Percentiles rank a stretch among this genome's conserved stretches.
phyloP scores from a whole-genome alignment of 2,888 invertebrate genomes.

The Leptarthrus brevirostris region DNA sequence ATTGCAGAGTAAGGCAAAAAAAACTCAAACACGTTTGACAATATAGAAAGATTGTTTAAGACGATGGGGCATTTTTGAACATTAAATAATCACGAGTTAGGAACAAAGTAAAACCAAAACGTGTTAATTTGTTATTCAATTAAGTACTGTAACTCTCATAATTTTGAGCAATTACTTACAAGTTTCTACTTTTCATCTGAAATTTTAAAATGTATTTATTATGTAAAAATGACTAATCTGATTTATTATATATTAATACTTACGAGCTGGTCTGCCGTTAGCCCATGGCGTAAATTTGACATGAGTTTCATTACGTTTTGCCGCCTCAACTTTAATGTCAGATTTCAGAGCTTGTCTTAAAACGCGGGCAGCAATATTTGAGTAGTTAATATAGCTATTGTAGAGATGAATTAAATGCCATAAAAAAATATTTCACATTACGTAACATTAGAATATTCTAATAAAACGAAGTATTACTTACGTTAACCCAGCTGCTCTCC shows the following conservation, averaged over 20 bases:
- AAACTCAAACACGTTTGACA: too few relatives aligned
- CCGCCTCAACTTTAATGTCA: constrained; percentile 78
- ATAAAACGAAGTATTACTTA: constrained; percentile 67
- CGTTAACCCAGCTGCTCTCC: constrained; percentile 88
- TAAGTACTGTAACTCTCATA: constrained; percentile 11
- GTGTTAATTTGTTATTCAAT: neutral
- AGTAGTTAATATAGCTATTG: constrained; percentile 97
- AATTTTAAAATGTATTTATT: constrained; percentile 24
- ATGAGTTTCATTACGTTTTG: constrained; percentile 79
- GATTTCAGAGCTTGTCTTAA: constrained; percentile 84
- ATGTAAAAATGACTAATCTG: neutral
- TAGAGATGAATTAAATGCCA: too few relatives aligned
- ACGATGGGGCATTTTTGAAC: too few relatives aligned
- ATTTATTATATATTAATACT: constrained; percentile 65
- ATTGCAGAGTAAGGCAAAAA: too few relatives aligned
- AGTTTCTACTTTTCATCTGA: constrained; percentile 48
- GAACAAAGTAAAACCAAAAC: too few relatives aligned
- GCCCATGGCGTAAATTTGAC: constrained; percentile 90
- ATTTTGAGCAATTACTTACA: neutral
- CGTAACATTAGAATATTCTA: neutral
- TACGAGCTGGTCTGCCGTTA: constrained; percentile 88
- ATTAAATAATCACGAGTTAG: too few relatives aligned
- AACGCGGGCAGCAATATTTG: constrained; percentile 89
- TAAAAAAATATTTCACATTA: constrained; percentile 58
- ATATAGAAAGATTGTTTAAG: too few relatives aligned